These are phyloP conservation scores for Etia nguti DNA, from an alignment of 2,113 vertebrate species.

Conservation along the genomic window DNA sequence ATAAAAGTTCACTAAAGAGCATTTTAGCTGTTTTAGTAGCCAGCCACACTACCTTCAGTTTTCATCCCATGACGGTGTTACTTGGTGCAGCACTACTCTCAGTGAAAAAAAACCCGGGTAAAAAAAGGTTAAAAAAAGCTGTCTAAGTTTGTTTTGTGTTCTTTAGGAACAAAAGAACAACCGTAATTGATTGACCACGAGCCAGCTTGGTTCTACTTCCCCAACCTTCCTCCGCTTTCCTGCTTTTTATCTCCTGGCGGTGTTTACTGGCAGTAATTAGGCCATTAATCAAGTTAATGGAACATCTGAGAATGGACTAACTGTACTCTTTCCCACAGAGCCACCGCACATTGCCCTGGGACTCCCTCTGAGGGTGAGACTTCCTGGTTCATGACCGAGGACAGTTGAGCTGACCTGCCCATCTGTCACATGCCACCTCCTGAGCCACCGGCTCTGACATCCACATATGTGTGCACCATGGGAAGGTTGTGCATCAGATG, in stretches of 20 bases:
- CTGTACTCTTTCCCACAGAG: slow-evolving; percentile 32
- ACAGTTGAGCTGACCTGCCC: neutral
- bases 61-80: neutral
- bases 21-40: neutral
- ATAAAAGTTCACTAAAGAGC: neutral
- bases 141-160: neutral
- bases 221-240: slow-evolving; percentile 1
- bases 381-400: slow-evolving; percentile 3
- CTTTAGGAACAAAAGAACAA: neutral
- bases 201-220: neutral
- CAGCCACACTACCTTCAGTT: neutral
- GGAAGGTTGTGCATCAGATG: slow-evolving; percentile 10
- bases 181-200: slow-evolving; percentile 7
- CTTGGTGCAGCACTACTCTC: neutral
- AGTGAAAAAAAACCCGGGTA: accelerated
- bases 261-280: slow-evolving; percentile 64
- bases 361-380: slow-evolving; percentile 13
- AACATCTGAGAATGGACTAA: slow-evolving; percentile 46
- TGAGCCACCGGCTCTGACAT: neutral
- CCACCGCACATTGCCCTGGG: neutral
- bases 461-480: slow-evolving; percentile 15
- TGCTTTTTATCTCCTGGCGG: slow-evolving; percentile 35
- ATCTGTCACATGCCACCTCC: slow-evolving; percentile 32
- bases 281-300: slow-evolving; percentile 70
- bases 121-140: neutral